Conservation (phyloP, 2,797 vertebrate species). For the Catamblyrhynchus diadema region DNA sequence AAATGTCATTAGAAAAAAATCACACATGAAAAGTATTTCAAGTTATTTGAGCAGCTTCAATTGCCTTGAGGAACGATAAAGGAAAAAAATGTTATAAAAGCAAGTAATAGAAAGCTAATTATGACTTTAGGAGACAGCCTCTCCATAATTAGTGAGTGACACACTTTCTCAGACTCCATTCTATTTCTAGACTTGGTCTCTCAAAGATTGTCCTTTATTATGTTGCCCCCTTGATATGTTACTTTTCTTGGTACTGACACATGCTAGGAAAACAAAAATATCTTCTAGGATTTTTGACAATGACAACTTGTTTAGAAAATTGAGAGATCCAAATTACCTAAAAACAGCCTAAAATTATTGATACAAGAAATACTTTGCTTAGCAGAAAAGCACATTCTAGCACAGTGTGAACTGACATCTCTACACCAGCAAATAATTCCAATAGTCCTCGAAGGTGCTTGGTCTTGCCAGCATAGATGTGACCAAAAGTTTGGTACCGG, state of each 20-base stretch:
- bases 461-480: neutral
- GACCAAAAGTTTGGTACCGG: neutral
- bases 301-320: neutral
- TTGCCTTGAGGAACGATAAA: neutral
- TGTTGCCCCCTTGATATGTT: neutral
- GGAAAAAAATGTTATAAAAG: neutral
- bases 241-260: neutral
- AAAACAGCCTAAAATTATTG: neutral
- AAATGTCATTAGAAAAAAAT: neutral
- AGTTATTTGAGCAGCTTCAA: neutral
- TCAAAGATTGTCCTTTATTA: neutral
- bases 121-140: neutral
- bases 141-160: slow-evolving; percentile 24
- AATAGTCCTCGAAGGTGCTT: neutral
- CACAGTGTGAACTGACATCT: neutral
- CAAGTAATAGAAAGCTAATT: slow-evolving; percentile 34
- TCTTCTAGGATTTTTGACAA: neutral
- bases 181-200: slow-evolving; percentile 12
- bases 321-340: neutral
- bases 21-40: neutral
- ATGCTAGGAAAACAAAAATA: neutral
- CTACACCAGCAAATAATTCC: neutral
- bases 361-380: neutral
- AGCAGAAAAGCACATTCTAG: neutral
- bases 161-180: slow-evolving; percentile 28